Percentiles rank a stretch among this genome's conserved stretches.
Conservation (phyloP, 2,888 invertebrate species). For the Nesidiocoris tenuis region DNA sequence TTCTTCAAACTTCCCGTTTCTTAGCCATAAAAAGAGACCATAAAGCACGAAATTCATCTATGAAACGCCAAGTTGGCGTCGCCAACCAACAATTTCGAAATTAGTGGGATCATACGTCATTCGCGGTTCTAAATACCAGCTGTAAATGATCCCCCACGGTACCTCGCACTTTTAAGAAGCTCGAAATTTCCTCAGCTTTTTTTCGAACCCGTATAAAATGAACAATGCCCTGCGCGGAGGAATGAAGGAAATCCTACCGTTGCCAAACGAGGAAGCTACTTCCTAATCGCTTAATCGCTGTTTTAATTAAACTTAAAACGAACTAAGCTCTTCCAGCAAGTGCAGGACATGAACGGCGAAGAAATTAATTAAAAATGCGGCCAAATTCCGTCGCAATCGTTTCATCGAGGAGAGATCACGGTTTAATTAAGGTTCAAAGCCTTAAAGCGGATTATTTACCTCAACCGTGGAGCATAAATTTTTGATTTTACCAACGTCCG, state of each 20-base stretch:
- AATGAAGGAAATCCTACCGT: background rate
- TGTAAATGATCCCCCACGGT: no score
- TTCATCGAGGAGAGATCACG: background rate
- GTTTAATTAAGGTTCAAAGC: background rate
- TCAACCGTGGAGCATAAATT: background rate
- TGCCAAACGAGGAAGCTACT: background rate
- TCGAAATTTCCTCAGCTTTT: no score
- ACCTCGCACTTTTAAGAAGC: no score
- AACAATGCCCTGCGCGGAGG: background rate
- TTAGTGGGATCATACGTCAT: no score
- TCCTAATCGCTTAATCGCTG: background rate
- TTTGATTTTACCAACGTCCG: background rate
- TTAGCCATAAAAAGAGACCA: no score
- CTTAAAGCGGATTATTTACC: background rate
- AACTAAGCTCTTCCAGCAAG: background rate
- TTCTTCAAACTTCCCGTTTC: no score
- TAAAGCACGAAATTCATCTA: no score
- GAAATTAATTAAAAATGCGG: background rate
- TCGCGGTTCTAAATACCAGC: no score
- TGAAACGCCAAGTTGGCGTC: no score
- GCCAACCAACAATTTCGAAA: no score
- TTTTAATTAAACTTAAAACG: background rate
- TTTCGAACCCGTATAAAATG: no score
- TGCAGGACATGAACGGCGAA: background rate
- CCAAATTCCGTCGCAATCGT: background rate